Evolutionary conservation across 2,113 vertebrate species (phyloP), one percentile per base, ranked within the genome.

Genomic region (Origma solitaria): DNA sequence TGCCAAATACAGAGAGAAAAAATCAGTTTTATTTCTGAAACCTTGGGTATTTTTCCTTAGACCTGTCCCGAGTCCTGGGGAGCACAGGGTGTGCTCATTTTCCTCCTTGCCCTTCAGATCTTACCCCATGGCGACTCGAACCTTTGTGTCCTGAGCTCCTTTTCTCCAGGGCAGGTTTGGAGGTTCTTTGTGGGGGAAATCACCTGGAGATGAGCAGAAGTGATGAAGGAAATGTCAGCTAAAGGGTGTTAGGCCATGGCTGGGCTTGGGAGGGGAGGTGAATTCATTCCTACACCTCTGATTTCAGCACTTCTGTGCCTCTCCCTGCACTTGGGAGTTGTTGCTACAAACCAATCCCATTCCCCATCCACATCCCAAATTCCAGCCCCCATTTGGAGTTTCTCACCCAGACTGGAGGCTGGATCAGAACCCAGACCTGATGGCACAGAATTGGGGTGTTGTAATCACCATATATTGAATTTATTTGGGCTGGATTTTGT

Each of bases 81-180:
- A 51, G 30, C 49, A n/a, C 40, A 4, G 5, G 40, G 49, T 37
- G 75, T 20, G n/a, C n/a, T 20, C 20, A 0, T 19, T 69, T 40
- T 51, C 31, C 37, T 89, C 35, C 42, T 62, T 31, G 42, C 27
- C 25, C 38, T 44, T 40, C 35, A 62, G 47, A 4, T 28, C 7
- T 47, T 2, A 1, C 12, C 38, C 54, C 4, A 0, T 2, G 7
- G 37, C 28, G 42, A 9, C 13, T 53, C 20, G 33, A 31, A 16
- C 50, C 11, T 37, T 23, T 8, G 7, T 10, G 51, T n/a, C 37
- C 25, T 35, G 12, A 56, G 17, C 3, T 40, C 7, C 50, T 77
- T 18, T 72, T 22, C 40, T 33, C 56, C 40, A 53, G 44, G 38
- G 45, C 13, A 1, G 15, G 0, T 65, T 37, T 15, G 15, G 5